Evolutionary conservation across 2,888 invertebrate species (phyloP).

Genomic region (Andrena marginata): DNA sequence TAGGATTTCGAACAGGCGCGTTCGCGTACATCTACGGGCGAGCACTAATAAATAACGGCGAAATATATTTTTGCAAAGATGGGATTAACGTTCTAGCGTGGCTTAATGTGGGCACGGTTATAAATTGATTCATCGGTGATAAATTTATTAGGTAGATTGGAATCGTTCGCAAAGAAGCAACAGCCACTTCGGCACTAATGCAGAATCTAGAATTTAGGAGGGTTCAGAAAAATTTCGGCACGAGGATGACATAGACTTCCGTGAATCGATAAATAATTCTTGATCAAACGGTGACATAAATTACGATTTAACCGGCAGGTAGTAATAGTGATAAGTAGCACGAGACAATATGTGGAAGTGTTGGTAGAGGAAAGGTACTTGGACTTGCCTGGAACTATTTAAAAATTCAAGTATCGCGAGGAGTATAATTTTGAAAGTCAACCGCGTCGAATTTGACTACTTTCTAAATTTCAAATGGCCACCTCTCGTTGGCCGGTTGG

Average conservation of each 20-base stretch:
- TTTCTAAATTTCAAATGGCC: constrained; percentile 58
- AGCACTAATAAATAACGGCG: constrained; percentile 41
- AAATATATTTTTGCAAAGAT: constrained; percentile 17
- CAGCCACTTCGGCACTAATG: background rate
- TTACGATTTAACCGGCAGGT: background rate
- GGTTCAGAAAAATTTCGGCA: background rate
- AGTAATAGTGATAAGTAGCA: constrained; percentile 10
- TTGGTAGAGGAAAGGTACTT: background rate
- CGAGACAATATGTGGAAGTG: background rate
- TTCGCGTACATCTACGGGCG: background rate
- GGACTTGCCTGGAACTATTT: constrained; percentile 2
- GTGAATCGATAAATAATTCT: constrained; percentile 3
- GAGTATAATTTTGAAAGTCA: constrained; percentile 36
- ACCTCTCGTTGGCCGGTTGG: constrained; percentile 12
- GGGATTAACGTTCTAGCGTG: constrained; percentile 10
- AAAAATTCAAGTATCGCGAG: background rate
- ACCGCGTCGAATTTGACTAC: constrained; percentile 46
- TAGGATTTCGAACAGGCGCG: background rate
- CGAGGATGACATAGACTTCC: too few relatives aligned
- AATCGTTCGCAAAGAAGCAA: background rate
- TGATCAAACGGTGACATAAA: constrained; percentile 10
- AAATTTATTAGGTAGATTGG: constrained; percentile 10
- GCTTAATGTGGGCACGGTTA: constrained; percentile 36
- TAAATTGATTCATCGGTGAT: constrained; percentile 28
- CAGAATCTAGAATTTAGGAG: background rate